Evolutionary conservation across 2,888 invertebrate species (phyloP).

Genomic region (Hedychridium roseum): DNA sequence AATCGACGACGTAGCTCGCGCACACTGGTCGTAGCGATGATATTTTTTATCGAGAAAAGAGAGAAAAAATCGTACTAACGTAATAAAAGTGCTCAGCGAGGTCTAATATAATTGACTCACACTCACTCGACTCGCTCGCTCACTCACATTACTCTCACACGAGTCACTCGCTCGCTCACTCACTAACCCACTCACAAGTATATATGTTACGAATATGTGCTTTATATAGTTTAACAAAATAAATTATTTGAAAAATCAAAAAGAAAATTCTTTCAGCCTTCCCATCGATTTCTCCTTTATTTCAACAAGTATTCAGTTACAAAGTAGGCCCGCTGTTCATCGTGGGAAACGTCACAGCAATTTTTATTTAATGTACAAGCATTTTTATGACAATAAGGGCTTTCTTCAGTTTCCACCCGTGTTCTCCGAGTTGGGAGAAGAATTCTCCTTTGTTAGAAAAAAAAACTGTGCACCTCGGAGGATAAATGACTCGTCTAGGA

Average conservation of each 20-base stretch:
- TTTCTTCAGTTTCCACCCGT: no score
- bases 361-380: no score
- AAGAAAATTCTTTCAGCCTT: constrained; percentile 1
- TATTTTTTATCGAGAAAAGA: constrained; percentile 39
- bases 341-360: no score
- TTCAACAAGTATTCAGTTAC: no score
- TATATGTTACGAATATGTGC: constrained; percentile 54
- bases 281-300: no score
- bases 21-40: constrained; percentile 35
- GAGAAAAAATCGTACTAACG: constrained; percentile 4
- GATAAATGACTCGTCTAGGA: no score
- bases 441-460: no score
- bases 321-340: no score
- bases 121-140: constrained; percentile 43
- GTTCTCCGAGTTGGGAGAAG: no score
- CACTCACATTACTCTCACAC: constrained; percentile 22
- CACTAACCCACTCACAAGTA: constrained; percentile 45
- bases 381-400: no score
- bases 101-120: constrained; percentile 28
- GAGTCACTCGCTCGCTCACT: constrained; percentile 29
- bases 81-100: constrained; percentile 46
- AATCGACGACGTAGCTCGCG: constrained; percentile 8
- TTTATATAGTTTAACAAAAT: constrained; percentile 56
- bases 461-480: no score
- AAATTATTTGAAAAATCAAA: constrained; percentile 45